These are phyloP conservation scores for Amitus sp. DNA, from an alignment of 2,888 invertebrate genomes.

Conservation along the genomic window DNA sequence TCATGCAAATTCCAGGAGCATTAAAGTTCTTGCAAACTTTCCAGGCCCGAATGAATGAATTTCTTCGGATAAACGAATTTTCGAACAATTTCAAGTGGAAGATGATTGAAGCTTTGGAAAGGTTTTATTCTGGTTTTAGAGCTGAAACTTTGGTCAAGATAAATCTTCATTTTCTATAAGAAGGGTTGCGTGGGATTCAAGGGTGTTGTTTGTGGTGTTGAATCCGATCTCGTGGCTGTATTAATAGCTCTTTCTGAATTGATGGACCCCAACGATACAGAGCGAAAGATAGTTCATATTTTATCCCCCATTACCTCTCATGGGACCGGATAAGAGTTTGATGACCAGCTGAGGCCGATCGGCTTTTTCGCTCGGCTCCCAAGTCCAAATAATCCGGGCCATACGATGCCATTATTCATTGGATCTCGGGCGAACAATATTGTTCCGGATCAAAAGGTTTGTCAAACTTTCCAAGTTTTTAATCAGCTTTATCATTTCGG, in stretches of 20 bases:
- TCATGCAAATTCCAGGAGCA: too few species aligned
- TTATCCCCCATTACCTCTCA: slow-evolving; percentile 55
- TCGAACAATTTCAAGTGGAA: too few species aligned
- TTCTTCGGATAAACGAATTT: neutral
- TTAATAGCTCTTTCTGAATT: slow-evolving; percentile 61
- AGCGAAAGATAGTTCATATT: slow-evolving; percentile 51
- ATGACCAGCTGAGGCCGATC: slow-evolving; percentile 55
- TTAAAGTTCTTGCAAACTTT: too few species aligned
- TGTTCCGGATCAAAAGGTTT: too few species aligned
- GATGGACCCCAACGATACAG: slow-evolving; percentile 53
- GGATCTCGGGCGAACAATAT: too few species aligned
- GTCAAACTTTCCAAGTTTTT: too few species aligned
- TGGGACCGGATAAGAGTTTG: slow-evolving; percentile 54
- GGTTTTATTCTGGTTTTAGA: too few species aligned
- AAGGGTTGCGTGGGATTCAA: slow-evolving; percentile 52
- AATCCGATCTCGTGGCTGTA: slow-evolving; percentile 57
- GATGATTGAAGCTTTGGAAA: too few species aligned
- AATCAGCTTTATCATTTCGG: neutral
- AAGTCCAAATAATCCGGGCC: slow-evolving; percentile 5
- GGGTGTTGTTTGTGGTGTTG: slow-evolving; percentile 49
- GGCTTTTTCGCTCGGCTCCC: slow-evolving; percentile 41
- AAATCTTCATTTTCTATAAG: slow-evolving; percentile 37
- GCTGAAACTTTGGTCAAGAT: neutral
- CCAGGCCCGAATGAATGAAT: neutral
- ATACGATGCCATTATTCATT: slow-evolving; percentile 1